These are phyloP conservation scores for Lasioglossum morio DNA, from an alignment of 2,888 invertebrate genomes.

Conservation along the genomic window DNA sequence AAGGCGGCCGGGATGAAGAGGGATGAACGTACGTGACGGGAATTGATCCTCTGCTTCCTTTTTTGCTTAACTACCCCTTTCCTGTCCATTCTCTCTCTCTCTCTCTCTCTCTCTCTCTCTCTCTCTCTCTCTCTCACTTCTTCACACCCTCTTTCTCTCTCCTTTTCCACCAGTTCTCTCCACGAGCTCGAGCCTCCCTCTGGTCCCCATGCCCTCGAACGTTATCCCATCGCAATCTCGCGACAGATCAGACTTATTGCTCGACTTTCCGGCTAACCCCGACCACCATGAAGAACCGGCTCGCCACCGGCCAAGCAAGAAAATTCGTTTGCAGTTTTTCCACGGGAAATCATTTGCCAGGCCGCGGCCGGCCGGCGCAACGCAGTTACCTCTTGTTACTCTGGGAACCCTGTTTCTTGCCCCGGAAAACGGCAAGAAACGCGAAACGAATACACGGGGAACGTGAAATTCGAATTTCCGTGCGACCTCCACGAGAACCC, in stretches of 20 bases:
- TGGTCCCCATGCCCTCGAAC: background rate
- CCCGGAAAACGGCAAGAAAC: background rate
- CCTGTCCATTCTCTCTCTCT: background rate
- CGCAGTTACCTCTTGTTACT: slow-evolving; percentile 6
- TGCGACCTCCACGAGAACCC: background rate
- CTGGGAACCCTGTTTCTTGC: background rate
- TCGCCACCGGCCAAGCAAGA: slow-evolving; percentile 17
- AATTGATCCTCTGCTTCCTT: slow-evolving; percentile 46
- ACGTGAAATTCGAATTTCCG: slow-evolving; percentile 5
- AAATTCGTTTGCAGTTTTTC: slow-evolving; percentile 49
- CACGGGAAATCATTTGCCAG: slow-evolving; percentile 31
- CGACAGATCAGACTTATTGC: slow-evolving; percentile 61
- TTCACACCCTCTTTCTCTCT: background rate
- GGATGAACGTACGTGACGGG: slow-evolving; percentile 27
- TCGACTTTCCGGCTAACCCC: slow-evolving; percentile 23
- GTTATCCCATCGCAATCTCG: slow-evolving; percentile 42
- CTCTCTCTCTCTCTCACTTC: background rate
- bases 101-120: background rate
- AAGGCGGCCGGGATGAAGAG: slow-evolving; percentile 24
- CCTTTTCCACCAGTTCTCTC: background rate
- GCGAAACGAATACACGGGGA: background rate
- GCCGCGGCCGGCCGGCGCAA: background rate
- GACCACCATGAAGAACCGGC: background rate
- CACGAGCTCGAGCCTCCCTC: background rate
- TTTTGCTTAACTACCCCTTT: slow-evolving; percentile 28